Evolutionary conservation across 2,888 invertebrate species (phyloP), one percentile per base, ranked within the genome.

Genomic region (Operophtera brumata): DNA sequence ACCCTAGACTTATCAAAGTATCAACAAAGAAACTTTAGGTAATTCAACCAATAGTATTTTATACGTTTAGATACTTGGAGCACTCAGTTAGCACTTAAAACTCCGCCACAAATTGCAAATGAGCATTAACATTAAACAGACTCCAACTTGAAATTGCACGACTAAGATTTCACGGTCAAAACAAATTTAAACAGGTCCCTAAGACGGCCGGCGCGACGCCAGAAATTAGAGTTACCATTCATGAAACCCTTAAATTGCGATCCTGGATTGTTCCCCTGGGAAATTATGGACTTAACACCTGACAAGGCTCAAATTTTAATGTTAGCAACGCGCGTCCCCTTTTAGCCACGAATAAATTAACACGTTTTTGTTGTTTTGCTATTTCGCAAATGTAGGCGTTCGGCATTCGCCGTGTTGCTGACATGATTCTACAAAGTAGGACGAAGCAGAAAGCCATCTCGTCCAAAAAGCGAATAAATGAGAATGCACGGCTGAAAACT

Each of bases 201-300:
- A 71, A 74, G 74, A 76, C 68, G 67, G 65, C 69, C 67, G 71
- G 66, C 74, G n/a, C 11, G 34, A 69, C 77, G 71, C 72, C 71
- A 71, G 77, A 83, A 87, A 87, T 89, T 88, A 85, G 82, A 80
- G 75, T 73, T 81, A 69, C 75, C 76, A 82, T 85, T 85, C 83
- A 82, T 79, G 78, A 77, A 81, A 84, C 86, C 89, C 86, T 89
- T 87, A 86, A 88, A 89, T 86, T 78, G 80, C 78, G 75, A 82
- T 86, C 75, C 83, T 68, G 78, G 75, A 89, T 88, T 80, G 86
- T 80, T 77, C 89, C 83, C 87, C 30, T 34, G 90, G 89, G 90
- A 90, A 90, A 90, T 90, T 89, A 90, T 86, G 87, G 86, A 86
- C 89, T 90, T 88, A 87, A 76, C 89, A 89, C 89, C 90, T 89